Evolutionary conservation across 1,140 invertebrate genomes (phyloP).

Genomic region (Homalodisca vitripennis): DNA sequence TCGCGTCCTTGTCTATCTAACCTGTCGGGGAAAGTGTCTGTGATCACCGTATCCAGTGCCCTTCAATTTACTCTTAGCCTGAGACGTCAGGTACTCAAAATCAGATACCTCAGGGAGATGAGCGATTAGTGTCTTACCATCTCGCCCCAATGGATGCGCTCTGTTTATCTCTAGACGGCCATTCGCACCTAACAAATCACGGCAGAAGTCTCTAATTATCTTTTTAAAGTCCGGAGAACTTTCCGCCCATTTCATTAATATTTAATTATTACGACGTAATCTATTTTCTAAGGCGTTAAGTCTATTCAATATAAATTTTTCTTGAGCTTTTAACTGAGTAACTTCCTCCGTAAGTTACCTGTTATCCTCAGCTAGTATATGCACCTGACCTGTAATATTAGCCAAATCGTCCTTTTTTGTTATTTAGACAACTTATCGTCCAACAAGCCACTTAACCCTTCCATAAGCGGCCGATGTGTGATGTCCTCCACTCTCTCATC

Average conservation of each 20-base stretch:
- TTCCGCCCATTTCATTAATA: background rate
- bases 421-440: background rate
- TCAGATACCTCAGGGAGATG: background rate
- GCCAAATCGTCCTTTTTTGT: background rate
- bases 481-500: background rate
- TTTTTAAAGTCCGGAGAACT: background rate
- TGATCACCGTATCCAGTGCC: background rate
- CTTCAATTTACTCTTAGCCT: background rate
- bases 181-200: background rate
- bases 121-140: background rate
- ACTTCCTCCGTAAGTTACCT: background rate
- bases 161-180: background rate
- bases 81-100: background rate
- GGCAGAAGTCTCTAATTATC: no score
- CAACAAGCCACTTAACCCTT: background rate
- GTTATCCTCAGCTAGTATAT: background rate
- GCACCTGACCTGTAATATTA: background rate
- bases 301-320: background rate
- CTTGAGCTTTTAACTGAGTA: background rate
- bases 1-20: background rate
- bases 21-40: background rate
- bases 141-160: background rate
- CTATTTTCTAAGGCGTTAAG: background rate
- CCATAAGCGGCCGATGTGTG: background rate
- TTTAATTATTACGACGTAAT: background rate